Evolutionary conservation across 2,113 vertebrate genomes (phyloP), one percentile per base, ranked within the genome.

Genomic region (Oryzias javanicus): DNA sequence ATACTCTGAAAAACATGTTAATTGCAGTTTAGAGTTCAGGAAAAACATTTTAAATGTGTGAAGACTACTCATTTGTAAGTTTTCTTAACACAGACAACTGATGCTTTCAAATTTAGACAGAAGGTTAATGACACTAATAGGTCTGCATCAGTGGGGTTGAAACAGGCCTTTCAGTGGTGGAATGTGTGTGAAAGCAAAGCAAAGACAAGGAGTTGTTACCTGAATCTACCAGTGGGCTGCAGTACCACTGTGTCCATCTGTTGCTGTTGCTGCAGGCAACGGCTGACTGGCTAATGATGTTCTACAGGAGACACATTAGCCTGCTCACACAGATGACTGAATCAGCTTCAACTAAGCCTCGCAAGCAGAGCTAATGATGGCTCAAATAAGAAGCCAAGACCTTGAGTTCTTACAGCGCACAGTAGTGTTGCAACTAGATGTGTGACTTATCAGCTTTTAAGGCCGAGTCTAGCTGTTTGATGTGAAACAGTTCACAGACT

Each of bases 261-360:
- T 68, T 72, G 80, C 79, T 70, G 52, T 69, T 67, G 66, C 80
- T 79, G 51, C 58, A 85, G 79, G 72, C 70, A 74, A 76, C 48
- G 48, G 83, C 79, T 82, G 81, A 79, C 77, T 70, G 69, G 74
- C 72, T 89, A 88, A 88, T 78, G 72, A 88, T 84, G 84, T 81
- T 86, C 74, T 78, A 82, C 78, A 79, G 78, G 60, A 81, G 76
- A 80, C 69, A 67, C 80, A 80, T 82, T 89, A 82, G 68, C 78
- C 64, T 60, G 56, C 78, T 86, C 76, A 80, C 80, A 84, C 79
- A 85, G 75, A 76, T 75, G 82, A 84, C 79, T 72, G 76, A 72
- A 55, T 72, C 68, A 14, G 72, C 72, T 72, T 78, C 70, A 76
- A 67, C 76, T 72, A 29, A 76, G 66, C 71, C 62, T 64, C 22